Evolutionary conservation across 92 coral and sea anemone species (phyloP).

Genomic region (Umimayanthus kanabou): DNA sequence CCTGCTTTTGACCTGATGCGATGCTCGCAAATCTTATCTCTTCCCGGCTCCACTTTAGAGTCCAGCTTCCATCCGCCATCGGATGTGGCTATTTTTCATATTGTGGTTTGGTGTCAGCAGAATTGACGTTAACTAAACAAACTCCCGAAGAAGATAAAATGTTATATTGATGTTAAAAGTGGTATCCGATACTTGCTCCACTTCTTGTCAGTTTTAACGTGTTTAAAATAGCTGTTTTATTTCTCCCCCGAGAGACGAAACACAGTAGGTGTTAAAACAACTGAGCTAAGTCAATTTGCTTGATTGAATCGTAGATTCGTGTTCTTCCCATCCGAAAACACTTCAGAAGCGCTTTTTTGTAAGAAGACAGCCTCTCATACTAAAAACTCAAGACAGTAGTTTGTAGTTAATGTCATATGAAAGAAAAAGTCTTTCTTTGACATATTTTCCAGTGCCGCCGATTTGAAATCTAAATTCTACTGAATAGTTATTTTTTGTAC

Average conservation of each 20-base stretch:
- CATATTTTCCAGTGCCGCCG: background rate
- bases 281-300: background rate
- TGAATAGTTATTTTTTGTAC: background rate
- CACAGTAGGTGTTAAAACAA: background rate
- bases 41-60: background rate
- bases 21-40: background rate
- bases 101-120: background rate
- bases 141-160: slow-evolving; percentile 23
- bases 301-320: background rate
- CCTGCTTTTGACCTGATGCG: background rate
- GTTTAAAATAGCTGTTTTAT: slow-evolving; percentile 10
- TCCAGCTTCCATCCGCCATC: slow-evolving; percentile 16
- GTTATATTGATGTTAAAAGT: slow-evolving; percentile 31
- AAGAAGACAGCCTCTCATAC: slow-evolving; percentile 11
- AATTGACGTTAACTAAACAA: slow-evolving; percentile 35
- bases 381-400: slow-evolving; percentile 27
- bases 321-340: slow-evolving; percentile 33
- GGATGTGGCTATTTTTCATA: background rate
- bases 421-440: slow-evolving; percentile 1
- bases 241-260: slow-evolving; percentile 14
- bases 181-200: slow-evolving; percentile 21
- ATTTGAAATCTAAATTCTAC: background rate
- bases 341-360: slow-evolving; percentile 10
- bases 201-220: slow-evolving; percentile 13
- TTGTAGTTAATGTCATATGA: slow-evolving; percentile 15